Evolutionary conservation across 2,113 vertebrate genomes (phyloP), one percentile per base, ranked within the genome.

Genomic region (Elachura formosa): DNA sequence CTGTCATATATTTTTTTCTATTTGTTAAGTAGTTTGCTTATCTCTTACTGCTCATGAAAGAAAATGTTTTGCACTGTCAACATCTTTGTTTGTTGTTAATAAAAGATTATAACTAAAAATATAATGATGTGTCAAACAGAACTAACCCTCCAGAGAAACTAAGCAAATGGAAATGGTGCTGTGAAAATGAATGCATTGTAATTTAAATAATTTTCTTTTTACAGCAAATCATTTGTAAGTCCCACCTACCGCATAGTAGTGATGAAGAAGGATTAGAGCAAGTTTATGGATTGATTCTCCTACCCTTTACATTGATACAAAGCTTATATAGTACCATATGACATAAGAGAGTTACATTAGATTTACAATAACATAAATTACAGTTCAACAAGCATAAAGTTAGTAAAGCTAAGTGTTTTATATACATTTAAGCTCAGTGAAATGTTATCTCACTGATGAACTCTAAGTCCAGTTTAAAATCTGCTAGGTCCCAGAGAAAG

Each of bases 21-120:
- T 89, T 76, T 94, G 64, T 34, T 88, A 62, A 89, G 38, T 43
- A 86, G 54, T 79, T 93, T 88, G 52, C 41, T 51, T 87, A 52
- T 87, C 69, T 94, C 92, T 79, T 84, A 75, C 83, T 46, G 36
- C 25, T 96, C 82, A 56, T 52, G 61, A 90, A 94, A 94, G 67
- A 82, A 95, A 88, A 52, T 82, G 73, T 93, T 96, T 95, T 92
- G 67, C 77, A 66, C 75, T 95, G 90, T 96, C 96, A 94, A 96
- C 85, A 55, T 67, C 91, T 87, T 94, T 92, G 46, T 84, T 96
- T 95, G 68, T 68, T 88, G 83, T 95, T 96, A 94, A 93, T 96
- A 94, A 94, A 95, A 89, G 87, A 96, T 96, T 93, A 84, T 90
- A 96, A 91, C 90, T 94, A 91, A 96, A 96, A 97, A 91, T 95